Conservation (phyloP, 2,113 vertebrate species). For the Pogona vitticeps region DNA sequence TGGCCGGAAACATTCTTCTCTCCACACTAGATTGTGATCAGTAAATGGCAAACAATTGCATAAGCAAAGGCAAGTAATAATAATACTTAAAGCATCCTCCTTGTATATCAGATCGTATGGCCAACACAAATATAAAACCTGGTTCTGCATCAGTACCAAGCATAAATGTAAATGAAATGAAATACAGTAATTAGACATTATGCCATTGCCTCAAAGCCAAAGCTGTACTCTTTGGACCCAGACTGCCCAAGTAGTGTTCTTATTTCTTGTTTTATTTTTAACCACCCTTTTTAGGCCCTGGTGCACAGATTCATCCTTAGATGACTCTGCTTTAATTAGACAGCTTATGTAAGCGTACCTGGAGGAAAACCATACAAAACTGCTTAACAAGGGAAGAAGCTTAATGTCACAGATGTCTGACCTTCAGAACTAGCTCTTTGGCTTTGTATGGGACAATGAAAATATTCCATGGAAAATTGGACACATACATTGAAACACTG, state of each 20-base stretch:
- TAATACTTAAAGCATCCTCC: not conserved
- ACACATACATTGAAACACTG: not conserved
- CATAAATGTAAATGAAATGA: not conserved
- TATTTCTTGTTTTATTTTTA: not conserved
- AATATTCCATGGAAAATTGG: constrained; percentile 1
- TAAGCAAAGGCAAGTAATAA: not conserved
- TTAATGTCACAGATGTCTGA: not conserved
- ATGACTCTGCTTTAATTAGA: constrained; percentile 24
- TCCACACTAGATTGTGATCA: not conserved
- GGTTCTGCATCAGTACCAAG: not conserved
- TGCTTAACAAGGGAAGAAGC: constrained; percentile 1
- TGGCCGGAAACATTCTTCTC: not conserved
- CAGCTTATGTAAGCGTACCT: not conserved
- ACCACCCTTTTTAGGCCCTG: not conserved
- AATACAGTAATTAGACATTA: not conserved
- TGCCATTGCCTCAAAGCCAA: not conserved
- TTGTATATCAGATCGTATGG: not conserved
- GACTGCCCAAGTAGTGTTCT: not conserved
- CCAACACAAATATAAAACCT: not conserved
- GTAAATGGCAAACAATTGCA: not conserved
- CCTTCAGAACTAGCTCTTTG: not conserved
- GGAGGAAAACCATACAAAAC: not conserved
- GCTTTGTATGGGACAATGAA: not conserved
- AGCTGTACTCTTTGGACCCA: constrained; percentile 11
- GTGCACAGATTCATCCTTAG: not conserved